Evolutionary conservation across 2,888 invertebrate genomes (phyloP).

Genomic region (Subacronicta megacephala): DNA sequence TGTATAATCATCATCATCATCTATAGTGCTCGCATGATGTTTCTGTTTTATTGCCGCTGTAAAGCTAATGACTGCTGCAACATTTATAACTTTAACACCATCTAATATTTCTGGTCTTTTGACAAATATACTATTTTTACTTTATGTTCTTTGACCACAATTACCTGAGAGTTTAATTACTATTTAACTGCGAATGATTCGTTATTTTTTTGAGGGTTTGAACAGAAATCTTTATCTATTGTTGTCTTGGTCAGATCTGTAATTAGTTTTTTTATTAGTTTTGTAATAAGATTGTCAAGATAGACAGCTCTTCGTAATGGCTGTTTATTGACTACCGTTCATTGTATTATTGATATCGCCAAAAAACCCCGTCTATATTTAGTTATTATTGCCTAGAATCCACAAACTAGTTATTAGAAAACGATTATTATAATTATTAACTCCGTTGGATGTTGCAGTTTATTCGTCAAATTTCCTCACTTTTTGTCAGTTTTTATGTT

Average conservation of each 20-base stretch:
- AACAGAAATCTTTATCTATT: slow-evolving; percentile 58
- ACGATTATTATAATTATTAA: slow-evolving; percentile 53
- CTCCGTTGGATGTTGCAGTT: slow-evolving; percentile 38
- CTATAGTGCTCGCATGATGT: slow-evolving; percentile 62
- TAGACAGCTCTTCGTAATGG: slow-evolving; percentile 56
- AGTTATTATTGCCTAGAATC: slow-evolving; percentile 46
- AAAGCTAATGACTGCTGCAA: slow-evolving; percentile 72
- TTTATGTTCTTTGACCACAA: slow-evolving; percentile 49
- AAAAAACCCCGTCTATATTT: slow-evolving; percentile 43
- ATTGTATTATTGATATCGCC: slow-evolving; percentile 51
- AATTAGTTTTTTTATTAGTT: slow-evolving; percentile 64
- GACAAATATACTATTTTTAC: slow-evolving; percentile 60
- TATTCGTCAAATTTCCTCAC: slow-evolving; percentile 28
- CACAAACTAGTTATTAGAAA: slow-evolving; percentile 48
- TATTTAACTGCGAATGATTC: slow-evolving; percentile 46
- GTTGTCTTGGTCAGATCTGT: slow-evolving; percentile 57
- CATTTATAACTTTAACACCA: slow-evolving; percentile 77
- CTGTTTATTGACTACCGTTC: slow-evolving; percentile 60
- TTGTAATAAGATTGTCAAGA: slow-evolving; percentile 72
- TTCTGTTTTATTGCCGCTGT: slow-evolving; percentile 71
- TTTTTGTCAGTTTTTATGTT: slow-evolving; percentile 39
- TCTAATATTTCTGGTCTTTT: slow-evolving; percentile 55
- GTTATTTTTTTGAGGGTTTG: slow-evolving; percentile 49
- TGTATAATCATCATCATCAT: slow-evolving; percentile 70
- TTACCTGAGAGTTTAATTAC: slow-evolving; percentile 47